Base-by-base conservation (phyloP, 2,113 vertebrate genomes). In the Chamaea fasciata region DNA sequence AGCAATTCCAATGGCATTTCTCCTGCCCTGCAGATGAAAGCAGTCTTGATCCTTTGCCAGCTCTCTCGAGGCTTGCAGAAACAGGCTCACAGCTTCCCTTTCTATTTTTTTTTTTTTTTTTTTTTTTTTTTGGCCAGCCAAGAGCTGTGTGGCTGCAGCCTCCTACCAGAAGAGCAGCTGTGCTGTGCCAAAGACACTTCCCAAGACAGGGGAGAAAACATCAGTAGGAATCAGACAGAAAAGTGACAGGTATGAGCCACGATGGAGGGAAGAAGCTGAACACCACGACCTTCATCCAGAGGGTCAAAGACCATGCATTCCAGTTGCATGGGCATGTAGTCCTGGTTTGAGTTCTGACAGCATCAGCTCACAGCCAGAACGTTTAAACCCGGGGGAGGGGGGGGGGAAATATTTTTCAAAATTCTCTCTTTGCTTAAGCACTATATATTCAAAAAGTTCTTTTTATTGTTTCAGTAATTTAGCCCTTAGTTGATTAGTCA, bases 401-500 rank as follows among this genome's bases (percentile, higher is more conserved):
- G 76, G 49, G 73, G 90, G 76, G 20, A 93, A 96, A 69, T 76
- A 94, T 57, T 89, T 93, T 69, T 76, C 83, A 73, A 84, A 92
- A 92, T 87, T 89, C 41, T 89, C 41, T 93, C 83, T 95, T 92
- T 89, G 68, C 88, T 93, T 93, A 92, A 95, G 88, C 81, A 67
- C 74, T 94, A 35, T 46, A 55, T 81, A 83, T 39, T 87, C 33
- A 39, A 65, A 82, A 89, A 83, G 83, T 94, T 91, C 41, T 90
- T 94, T 69, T 89, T 92, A 93, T 83, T 91, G 84, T 91, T 94
- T 95, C 90, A 83, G 75, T 91, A 76, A 90, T 96, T 96, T 97
- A 97, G 96, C 97, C 96, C 97, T 97, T 97, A 92, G 95, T 97
- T 90, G 93, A 87, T 96, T 96, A 96, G 95, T 96, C 84, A 92